phyloP scores from a whole-genome alignment of 1,140 invertebrate genomes.

The Papilio dardanus region DNA sequence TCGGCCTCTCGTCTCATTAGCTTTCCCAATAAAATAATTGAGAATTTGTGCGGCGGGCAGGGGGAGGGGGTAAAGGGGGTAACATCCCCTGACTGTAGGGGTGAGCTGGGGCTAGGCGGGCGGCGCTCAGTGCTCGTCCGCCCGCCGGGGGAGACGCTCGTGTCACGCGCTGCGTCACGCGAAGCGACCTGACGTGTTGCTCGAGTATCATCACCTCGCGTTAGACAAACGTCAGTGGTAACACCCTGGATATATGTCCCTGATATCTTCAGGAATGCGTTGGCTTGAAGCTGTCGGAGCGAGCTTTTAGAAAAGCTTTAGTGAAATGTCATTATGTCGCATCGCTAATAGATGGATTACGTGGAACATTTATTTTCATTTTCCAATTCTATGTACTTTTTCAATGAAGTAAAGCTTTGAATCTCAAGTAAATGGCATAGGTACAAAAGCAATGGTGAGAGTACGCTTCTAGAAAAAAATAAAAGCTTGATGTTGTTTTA shows the following conservation, averaged over 20 bases:
- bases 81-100: conserved; percentile 37
- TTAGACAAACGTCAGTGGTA: conserved; percentile 49
- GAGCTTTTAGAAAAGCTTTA: not conserved
- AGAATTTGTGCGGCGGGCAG: conserved; percentile 72
- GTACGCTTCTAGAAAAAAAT: not conserved
- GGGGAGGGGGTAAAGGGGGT: conserved; percentile 45
- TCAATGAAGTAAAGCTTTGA: not conserved
- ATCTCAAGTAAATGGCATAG: not conserved
- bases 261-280: not conserved
- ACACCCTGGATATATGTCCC: not conserved
- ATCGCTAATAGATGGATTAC: conserved; percentile 24
- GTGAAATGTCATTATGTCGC: conserved; percentile 12
- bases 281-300: not conserved
- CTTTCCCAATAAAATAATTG: conserved; percentile 81
- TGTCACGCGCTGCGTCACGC: conserved; percentile 49
- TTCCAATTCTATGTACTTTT: not conserved
- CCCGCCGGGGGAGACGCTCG: conserved; percentile 66
- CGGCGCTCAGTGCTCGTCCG: conserved; percentile 69
- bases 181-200: conserved; percentile 47
- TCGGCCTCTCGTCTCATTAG: conserved; percentile 74
- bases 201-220: conserved; percentile 50
- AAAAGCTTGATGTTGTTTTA: not conserved
- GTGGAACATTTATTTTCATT: not conserved
- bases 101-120: conserved; percentile 52
- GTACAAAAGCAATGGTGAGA: not conserved